Conservation (phyloP, 2,888 invertebrate species). For the Zaprionus lineosus region DNA sequence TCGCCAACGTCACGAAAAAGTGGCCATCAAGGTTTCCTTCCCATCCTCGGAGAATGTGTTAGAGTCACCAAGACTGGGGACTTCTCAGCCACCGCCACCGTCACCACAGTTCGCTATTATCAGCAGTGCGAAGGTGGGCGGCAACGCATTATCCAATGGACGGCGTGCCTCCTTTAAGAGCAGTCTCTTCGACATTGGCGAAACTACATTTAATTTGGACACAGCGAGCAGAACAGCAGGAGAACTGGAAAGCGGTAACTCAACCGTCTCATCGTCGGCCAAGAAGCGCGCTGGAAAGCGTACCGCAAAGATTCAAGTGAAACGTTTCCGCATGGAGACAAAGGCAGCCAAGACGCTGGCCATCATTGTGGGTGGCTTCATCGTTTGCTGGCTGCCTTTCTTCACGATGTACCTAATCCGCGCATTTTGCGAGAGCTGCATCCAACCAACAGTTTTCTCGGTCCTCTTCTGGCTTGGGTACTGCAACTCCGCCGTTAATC, state of each 20-base stretch:
- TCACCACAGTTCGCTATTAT: conserved; percentile 72
- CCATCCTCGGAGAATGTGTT: conserved; percentile 89
- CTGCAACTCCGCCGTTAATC: conserved; percentile 98
- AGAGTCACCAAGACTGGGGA: conserved; percentile 56
- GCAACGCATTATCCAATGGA: conserved; percentile 70
- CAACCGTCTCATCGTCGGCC: conserved; percentile 75
- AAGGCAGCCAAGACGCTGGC: conserved; percentile 98
- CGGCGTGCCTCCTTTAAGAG: conserved; percentile 79
- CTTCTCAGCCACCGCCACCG: conserved; percentile 69
- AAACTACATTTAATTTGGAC: conserved; percentile 80
- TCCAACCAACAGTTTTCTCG: conserved; percentile 92
- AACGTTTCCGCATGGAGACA: conserved; percentile 96
- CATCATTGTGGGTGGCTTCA: conserved; percentile 98
- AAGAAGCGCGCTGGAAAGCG: conserved; percentile 91
- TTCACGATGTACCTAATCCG: conserved; percentile 96
- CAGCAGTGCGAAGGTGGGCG: conserved; percentile 46
- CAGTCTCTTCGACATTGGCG: conserved; percentile 81
- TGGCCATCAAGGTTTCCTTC: conserved; percentile 92
- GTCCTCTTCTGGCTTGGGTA: conserved; percentile 98
- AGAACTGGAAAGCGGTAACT: conserved; percentile 57
- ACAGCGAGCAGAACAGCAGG: conserved; percentile 15
- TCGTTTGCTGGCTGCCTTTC: conserved; percentile 98
- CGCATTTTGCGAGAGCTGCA: conserved; percentile 93
- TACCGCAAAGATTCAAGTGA: conserved; percentile 94
- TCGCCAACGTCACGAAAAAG: conserved; percentile 88